Conservation (phyloP, 2,797 vertebrate species). For the Choloepus didactylus region DNA sequence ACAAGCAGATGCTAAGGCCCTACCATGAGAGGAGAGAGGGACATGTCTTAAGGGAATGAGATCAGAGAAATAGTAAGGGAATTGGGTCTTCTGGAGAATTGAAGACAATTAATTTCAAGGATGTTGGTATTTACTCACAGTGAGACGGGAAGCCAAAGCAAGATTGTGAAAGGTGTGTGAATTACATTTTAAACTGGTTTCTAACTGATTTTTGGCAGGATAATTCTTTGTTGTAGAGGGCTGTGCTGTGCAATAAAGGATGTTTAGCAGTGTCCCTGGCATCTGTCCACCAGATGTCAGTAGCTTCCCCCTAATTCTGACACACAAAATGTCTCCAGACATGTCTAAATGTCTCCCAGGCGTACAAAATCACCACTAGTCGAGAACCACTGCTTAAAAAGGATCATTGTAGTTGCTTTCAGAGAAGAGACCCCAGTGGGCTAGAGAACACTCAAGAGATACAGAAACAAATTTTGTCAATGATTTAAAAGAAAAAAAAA, state of each 20-base stretch:
- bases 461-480: neutral
- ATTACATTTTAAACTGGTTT: neutral
- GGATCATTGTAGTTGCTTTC: neutral
- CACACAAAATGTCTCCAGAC: neutral
- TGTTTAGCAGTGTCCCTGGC: neutral
- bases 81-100: accelerated
- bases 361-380: neutral
- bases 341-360: neutral
- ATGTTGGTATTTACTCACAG: neutral
- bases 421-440: neutral
- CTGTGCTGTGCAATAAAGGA: neutral
- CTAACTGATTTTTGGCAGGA: neutral
- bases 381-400: neutral
- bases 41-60: neutral
- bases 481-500: neutral
- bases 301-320: neutral
- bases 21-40: neutral
- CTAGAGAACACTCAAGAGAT: neutral
- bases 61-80: neutral
- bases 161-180: neutral
- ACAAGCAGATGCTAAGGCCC: neutral
- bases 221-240: neutral
- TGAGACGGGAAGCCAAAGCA: neutral
- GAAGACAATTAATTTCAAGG: neutral
- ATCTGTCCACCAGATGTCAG: neutral